phyloP scores from a whole-genome alignment of 2,113 vertebrate genomes.

The Alligator mississippiensis region DNA sequence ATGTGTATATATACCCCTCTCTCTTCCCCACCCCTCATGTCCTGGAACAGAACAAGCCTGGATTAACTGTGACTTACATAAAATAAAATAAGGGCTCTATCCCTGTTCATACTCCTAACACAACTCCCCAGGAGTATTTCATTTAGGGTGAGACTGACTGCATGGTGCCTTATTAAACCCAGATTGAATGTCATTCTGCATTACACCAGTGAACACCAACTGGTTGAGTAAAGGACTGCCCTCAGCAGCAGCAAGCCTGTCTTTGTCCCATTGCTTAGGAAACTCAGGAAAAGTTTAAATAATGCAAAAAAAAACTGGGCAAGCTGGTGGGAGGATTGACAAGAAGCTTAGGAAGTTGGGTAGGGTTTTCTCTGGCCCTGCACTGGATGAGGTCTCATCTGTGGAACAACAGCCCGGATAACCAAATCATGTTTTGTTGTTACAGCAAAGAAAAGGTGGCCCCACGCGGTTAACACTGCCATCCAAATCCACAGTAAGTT shows the following conservation, averaged over 20 bases:
- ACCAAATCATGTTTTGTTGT: conserved; percentile 50
- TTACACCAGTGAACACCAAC: neutral
- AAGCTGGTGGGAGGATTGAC: conserved; percentile 17
- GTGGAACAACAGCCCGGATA: neutral
- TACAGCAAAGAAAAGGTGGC: conserved; percentile 98
- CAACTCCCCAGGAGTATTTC: conserved; percentile 14
- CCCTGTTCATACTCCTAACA: neutral
- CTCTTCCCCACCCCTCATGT: neutral
- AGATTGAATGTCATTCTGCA: neutral
- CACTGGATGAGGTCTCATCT: neutral
- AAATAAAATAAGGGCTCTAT: neutral
- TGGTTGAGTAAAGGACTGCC: neutral
- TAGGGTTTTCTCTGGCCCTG: neutral
- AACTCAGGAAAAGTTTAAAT: neutral
- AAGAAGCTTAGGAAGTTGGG: conserved; percentile 14
- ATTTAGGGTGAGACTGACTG: conserved; percentile 16
- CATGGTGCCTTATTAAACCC: neutral
- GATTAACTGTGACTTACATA: neutral
- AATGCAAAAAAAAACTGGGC: neutral
- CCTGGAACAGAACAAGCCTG: neutral
- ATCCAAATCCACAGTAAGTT: conserved; percentile 98
- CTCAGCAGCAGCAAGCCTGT: neutral
- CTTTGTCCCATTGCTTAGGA: neutral
- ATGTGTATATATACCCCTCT: neutral
- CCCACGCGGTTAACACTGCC: conserved; percentile 97